Base-by-base conservation (phyloP, 1,140 invertebrate genomes). In the Sweltsa coloradensis region DNA sequence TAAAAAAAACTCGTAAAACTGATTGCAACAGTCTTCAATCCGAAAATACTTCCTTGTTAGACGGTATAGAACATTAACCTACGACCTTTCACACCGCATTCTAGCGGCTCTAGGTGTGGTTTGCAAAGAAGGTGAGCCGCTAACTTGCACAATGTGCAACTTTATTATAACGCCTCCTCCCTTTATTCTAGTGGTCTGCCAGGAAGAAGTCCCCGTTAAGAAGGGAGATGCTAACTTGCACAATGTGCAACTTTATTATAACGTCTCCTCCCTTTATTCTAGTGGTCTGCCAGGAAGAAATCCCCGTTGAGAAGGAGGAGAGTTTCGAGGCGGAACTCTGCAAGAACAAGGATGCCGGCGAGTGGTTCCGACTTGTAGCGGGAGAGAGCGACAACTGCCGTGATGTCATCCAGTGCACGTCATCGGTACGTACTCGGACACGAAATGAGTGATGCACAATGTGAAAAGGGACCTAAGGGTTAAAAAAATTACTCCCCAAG, bases 371-470 rank as follows among this genome's bases (percentile, higher is more conserved):
- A 57, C 68, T 94, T 53, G 84, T 88, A 19, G 80, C 84, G 34
- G 85, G 85, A 52, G 87, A 90, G 61, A 88, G 87, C 59, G 89
- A 94, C 68, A 89, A 87, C 61, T 95, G 90, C 67, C 79, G 90
- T 62, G 89, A 94, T 72, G 90, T 95, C 55, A 93, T 94, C 60
- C 89, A 93, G 65, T 94, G 90, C 68, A 94, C 90, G 50, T 89
- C 87, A 59, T 91, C 89, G 59, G 84, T 84, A 62, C 73, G 74
- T 76, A 45, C 19, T 51, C 48, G 50, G n/a, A n/a, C n/a, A 53
- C 45, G n/a, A n/a, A n/a, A n/a, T n/a, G n/a, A n/a, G n/a, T n/a
- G n/a, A n/a, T n/a, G n/a, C n/a, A n/a, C n/a, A n/a, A n/a, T n/a
- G n/a, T n/a, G n/a, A n/a, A n/a, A n/a, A n/a, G n/a, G n/a, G n/a